Percentiles rank a stretch among this genome's conserved stretches.
Evolutionary conservation across 1,140 invertebrate genomes (phyloP).

Genomic region (Pentalonia nigronervosa): DNA sequence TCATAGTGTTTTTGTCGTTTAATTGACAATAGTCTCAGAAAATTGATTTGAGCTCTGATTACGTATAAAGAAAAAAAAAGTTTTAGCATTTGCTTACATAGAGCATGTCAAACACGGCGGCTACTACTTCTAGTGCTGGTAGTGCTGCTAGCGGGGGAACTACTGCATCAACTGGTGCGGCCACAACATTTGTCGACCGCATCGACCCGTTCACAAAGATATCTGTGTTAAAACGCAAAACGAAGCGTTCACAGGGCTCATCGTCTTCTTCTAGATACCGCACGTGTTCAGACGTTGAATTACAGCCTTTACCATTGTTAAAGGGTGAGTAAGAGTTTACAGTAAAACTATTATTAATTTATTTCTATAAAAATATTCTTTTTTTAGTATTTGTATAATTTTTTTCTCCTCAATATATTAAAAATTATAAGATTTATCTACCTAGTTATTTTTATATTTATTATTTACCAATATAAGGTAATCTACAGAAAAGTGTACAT

Average conservation of each 20-base stretch:
- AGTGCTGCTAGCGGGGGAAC: slow-evolving; percentile 26
- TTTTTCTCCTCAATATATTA: neutral
- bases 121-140: slow-evolving; percentile 43
- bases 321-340: slow-evolving; percentile 65
- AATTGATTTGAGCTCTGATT: neutral
- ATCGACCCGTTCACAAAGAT: slow-evolving; percentile 71
- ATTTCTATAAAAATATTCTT: neutral
- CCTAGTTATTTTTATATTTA: neutral
- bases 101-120: slow-evolving; percentile 53
- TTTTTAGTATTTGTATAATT: neutral
- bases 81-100: slow-evolving; percentile 35
- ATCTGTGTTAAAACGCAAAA: slow-evolving; percentile 64
- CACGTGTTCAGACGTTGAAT: slow-evolving; percentile 68
- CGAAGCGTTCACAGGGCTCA: slow-evolving; percentile 70
- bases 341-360: neutral
- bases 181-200: slow-evolving; percentile 68
- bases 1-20: neutral
- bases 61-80: neutral
- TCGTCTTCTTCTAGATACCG: slow-evolving; percentile 70
- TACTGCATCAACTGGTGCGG: slow-evolving; percentile 38
- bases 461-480: neutral
- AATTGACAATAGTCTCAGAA: neutral
- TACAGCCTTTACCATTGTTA: slow-evolving; percentile 68
- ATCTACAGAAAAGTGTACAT: neutral
- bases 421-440: neutral